phyloP scores from a whole-genome alignment of 1,140 invertebrate genomes.

The Agrypnia vestita region DNA sequence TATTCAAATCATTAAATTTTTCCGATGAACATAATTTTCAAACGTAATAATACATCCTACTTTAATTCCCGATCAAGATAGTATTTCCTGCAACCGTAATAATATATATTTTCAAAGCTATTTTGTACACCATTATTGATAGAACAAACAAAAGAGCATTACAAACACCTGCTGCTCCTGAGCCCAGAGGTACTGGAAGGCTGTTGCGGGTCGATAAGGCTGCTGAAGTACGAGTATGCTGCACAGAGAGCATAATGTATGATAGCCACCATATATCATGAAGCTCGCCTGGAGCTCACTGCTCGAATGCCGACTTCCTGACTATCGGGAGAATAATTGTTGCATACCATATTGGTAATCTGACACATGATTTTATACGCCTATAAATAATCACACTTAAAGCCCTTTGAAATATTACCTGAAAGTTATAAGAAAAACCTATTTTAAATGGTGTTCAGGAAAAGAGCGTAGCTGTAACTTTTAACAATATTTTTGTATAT shows the following conservation, averaged over 20 bases:
- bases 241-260: background rate
- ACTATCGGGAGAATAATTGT: background rate
- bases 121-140: background rate
- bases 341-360: background rate
- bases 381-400: too few relatives aligned
- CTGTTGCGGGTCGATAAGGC: constrained; percentile 6
- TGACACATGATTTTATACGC: background rate
- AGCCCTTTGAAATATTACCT: too few relatives aligned
- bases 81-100: too few relatives aligned
- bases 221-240: constrained; percentile 1
- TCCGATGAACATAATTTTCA: too few relatives aligned
- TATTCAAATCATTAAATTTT: too few relatives aligned
- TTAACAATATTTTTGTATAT: too few relatives aligned
- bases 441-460: too few relatives aligned
- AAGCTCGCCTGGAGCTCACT: background rate
- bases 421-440: too few relatives aligned
- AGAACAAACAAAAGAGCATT: constrained; percentile 15
- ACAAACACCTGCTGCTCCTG: constrained; percentile 5
- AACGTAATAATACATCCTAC: too few relatives aligned
- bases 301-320: background rate
- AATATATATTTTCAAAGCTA: too few relatives aligned
- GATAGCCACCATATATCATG: constrained; percentile 4
- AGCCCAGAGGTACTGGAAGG: background rate
- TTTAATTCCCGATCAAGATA: too few relatives aligned
- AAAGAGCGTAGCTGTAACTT: too few relatives aligned